Percentiles rank a stretch among this genome's conserved stretches.
Evolutionary conservation across 2,888 invertebrate genomes (phyloP).

Genomic region (Lycocerus yunnanus): DNA sequence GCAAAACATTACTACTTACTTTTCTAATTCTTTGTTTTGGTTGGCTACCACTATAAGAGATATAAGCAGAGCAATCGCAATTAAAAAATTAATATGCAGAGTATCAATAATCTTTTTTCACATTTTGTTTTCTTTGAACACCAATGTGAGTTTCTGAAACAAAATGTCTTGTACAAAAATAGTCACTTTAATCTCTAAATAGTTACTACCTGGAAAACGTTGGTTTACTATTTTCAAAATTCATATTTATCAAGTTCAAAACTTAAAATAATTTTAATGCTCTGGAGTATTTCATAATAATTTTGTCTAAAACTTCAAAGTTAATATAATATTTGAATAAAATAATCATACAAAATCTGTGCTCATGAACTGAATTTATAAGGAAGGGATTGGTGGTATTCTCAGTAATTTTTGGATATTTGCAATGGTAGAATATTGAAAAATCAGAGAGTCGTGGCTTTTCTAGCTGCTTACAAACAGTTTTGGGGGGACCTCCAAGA

Average conservation of each 20-base stretch:
- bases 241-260: background rate
- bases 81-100: constrained; percentile 52
- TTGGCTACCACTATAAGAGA: constrained; percentile 62
- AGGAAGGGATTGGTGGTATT: too few relatives aligned
- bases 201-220: background rate
- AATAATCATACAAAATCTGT: too few relatives aligned
- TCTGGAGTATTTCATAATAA: background rate
- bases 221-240: background rate
- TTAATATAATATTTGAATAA: background rate
- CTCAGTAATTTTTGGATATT: too few relatives aligned
- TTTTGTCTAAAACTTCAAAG: background rate
- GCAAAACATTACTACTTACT: constrained; percentile 38
- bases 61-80: constrained; percentile 65
- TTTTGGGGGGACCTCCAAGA: too few relatives aligned
- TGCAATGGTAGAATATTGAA: too few relatives aligned
- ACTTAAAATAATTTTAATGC: background rate
- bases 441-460: too few relatives aligned
- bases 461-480: too few relatives aligned
- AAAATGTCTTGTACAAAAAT: background rate
- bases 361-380: too few relatives aligned
- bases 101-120: constrained; percentile 69
- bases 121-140: constrained; percentile 76
- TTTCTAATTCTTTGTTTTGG: constrained; percentile 32
- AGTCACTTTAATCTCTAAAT: background rate
- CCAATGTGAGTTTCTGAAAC: constrained; percentile 77